Base-by-base conservation (phyloP, 2,113 vertebrate genomes). In the Grammomys dolichurus region DNA sequence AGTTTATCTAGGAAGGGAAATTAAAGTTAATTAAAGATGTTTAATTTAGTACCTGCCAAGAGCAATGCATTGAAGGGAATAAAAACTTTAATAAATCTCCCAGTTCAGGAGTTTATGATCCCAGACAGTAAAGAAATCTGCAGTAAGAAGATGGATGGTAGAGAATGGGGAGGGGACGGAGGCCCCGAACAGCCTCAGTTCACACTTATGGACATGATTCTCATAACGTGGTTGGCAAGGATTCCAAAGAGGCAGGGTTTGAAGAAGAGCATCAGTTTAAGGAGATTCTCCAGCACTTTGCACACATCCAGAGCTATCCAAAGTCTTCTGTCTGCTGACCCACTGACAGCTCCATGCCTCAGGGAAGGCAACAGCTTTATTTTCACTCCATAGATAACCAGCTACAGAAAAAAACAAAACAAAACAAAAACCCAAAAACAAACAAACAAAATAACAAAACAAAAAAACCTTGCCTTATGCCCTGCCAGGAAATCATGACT, bases 11-110 rank as follows among this genome's bases (percentile, higher is more conserved):
- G 72, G 73, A 96, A 54, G 88, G 96, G 63, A 95, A 95, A 80
- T 81, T 95, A 91, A 95, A 82, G 86, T 69, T 97, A 95, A 96
- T 94, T 95, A 92, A 97, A 86, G 84, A 91, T 84, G n/a, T 54
- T 95, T 96, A 94, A 89, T 94, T 93, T 95, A 90, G 80, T 96
- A 86, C 19, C 72, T 89, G 13, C 36, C 87, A 92, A 60, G 60
- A 90, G 48, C 33, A 17, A 89, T 56, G n/a, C 77, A 90, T 48
- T 2, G 0, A 90, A 96, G 58, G 46, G 76, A 90, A 93, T 90
- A 88, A 84, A 92, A 90, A 90, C 24, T 95, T 92, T 88, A 95
- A 95, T 92, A 93, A 93, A 96, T 81, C 33, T 60, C 76, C 6
- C 5, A 48, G 73, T 93, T 87, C 58, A 88, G 24, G 89, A 10